Percentiles rank a stretch among this genome's conserved stretches.
These are phyloP conservation scores for Catonia carolina DNA, from an alignment of 2,888 invertebrate species.

Conservation along the genomic window DNA sequence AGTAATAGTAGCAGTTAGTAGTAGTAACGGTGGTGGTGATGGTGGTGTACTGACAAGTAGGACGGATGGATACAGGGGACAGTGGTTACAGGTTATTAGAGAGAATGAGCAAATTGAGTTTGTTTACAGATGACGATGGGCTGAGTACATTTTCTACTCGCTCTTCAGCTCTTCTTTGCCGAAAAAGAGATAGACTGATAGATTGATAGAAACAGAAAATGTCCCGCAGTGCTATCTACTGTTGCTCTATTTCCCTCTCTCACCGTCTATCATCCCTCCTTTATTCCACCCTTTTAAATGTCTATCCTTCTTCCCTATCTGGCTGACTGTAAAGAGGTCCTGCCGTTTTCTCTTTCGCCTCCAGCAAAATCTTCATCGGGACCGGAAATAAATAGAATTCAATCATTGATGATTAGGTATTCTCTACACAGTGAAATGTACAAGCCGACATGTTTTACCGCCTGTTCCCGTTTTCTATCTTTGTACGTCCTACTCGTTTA, in stretches of 20 bases:
- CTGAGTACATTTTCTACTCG: neutral
- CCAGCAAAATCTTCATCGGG: no score
- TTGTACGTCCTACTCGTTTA: no score
- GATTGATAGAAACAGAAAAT: neutral
- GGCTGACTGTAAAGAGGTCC: neutral
- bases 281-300: no score
- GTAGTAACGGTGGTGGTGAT: neutral
- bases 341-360: neutral
- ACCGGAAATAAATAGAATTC: no score
- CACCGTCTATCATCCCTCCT: no score
- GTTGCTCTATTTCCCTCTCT: neutral
- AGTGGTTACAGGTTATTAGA: constrained; percentile 5
- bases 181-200: constrained; percentile 23
- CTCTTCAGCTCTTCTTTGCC: constrained; percentile 19
- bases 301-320: neutral
- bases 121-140: neutral
- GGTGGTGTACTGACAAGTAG: neutral
- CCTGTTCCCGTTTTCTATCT: no score
- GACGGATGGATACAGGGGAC: neutral
- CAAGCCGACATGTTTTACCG: no score
- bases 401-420: no score
- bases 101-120: neutral
- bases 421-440: no score
- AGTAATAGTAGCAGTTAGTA: neutral
- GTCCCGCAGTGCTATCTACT: neutral